These are phyloP conservation scores for Polymixis flavicincta DNA, from an alignment of 2,888 invertebrate species.

Conservation along the genomic window DNA sequence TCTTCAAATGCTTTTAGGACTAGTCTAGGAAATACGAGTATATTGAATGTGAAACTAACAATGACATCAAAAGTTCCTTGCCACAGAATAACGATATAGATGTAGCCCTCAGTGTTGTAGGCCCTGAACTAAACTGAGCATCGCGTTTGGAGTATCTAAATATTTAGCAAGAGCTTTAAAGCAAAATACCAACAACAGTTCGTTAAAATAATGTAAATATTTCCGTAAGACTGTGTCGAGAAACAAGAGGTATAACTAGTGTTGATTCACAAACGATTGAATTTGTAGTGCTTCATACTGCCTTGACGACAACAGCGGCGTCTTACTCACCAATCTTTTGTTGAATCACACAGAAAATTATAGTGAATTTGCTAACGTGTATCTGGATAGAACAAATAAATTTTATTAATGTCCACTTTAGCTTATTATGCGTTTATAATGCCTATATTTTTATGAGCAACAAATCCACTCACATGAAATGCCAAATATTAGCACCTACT, in stretches of 20 bases:
- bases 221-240: constrained; percentile 61
- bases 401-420: constrained; percentile 12
- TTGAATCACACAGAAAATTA: constrained; percentile 46
- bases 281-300: constrained; percentile 49
- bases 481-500: constrained; percentile 34
- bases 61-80: background rate
- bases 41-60: background rate
- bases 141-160: constrained; percentile 62
- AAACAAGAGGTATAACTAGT: constrained; percentile 64
- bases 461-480: background rate
- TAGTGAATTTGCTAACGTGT: constrained; percentile 5
- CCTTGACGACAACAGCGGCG: constrained; percentile 28
- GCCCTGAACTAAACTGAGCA: constrained; percentile 41
- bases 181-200: constrained; percentile 70
- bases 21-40: background rate
- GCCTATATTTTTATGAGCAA: constrained; percentile 14
- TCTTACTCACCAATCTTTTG: constrained; percentile 48
- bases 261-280: constrained; percentile 66
- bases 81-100: background rate
- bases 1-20: background rate
- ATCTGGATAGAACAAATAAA: constrained; percentile 17
- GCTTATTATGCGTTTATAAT: constrained; percentile 9
- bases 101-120: constrained; percentile 11
- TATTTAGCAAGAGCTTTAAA: constrained; percentile 71
- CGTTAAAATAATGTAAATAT: constrained; percentile 73